Evolutionary conservation across 2,797 vertebrate genomes (phyloP), one percentile per base, ranked within the genome.

Genomic region (Tachyglossus aculeatus): DNA sequence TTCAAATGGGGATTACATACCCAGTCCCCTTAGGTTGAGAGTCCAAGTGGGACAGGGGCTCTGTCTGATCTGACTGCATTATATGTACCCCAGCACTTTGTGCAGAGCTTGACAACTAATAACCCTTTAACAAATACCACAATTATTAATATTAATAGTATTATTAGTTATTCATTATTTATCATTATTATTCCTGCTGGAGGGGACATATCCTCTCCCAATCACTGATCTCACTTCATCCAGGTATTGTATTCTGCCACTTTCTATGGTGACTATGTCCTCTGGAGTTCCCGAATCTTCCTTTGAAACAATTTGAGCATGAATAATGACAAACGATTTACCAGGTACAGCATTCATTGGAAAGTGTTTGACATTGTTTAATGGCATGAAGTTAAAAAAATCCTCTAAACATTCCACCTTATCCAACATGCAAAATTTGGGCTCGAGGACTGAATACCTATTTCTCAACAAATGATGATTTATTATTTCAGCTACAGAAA

Each of bases 401-500:
- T 31, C 14, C 40, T 31, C 22, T 19, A 9, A 3, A 47, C 6
- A 21, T 9, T 33, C 44, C 11, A 11, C n/a, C 31, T 57, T 52
- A 57, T 29, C 12, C 13, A 19, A 34, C 14, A 57, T 32, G 50
- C 18, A 83, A 57, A 25, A 32, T 12, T 22, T 66, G 37, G 38
- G 53, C 56, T 60, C 71, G 19, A 15, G 55, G 7, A 48, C 29
- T 47, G 45, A 77, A 43, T 50, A 69, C 13, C 48, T 71, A 57
- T 58, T 77, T 52, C 67, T 69, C 56, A 65, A 71, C 38, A 85
- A 83, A 85, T 60, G 67, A 59, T 74, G 41, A 87, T 84, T 87
- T 83, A 87, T 83, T 82, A 75, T 81, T 87, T 88, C 74, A 78
- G 71, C 67, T 66, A 77, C 43, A 77, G 67, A 85, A 88, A 80